These are phyloP conservation scores for Noctua pronuba DNA, from an alignment of 2,888 invertebrate genomes.

Conservation along the genomic window DNA sequence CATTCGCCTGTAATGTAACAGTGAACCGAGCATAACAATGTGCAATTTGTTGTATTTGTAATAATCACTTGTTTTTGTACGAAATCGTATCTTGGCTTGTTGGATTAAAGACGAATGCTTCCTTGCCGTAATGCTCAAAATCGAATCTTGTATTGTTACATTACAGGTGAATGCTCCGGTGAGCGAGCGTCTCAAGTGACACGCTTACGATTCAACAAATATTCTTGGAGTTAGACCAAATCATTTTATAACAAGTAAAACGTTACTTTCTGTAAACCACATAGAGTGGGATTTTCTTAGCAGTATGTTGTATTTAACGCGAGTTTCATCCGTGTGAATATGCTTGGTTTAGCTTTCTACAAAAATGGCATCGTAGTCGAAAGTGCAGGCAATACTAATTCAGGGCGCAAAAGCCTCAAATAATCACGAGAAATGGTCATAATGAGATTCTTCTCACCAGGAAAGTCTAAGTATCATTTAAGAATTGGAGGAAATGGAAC, in stretches of 20 bases:
- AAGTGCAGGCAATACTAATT: neutral
- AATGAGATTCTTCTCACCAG: neutral
- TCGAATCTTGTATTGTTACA: neutral
- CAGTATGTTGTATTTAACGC: neutral
- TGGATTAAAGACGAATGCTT: neutral
- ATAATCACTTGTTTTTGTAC: neutral
- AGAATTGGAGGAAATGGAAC: slow-evolving; percentile 16
- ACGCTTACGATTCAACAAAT: neutral
- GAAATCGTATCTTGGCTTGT: neutral
- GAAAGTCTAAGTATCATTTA: slow-evolving; percentile 6
- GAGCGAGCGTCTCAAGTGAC: neutral
- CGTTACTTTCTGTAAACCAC: neutral
- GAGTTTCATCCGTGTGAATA: neutral
- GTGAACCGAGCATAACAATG: neutral
- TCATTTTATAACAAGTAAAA: neutral
- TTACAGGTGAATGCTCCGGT: neutral
- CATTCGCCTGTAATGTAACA: neutral
- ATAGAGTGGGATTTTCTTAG: neutral
- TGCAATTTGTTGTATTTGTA: neutral
- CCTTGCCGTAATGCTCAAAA: neutral
- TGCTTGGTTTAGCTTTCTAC: neutral
- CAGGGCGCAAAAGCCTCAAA: neutral
- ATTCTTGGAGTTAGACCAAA: neutral
- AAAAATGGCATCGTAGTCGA: neutral
- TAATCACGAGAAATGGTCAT: neutral